These are phyloP conservation scores for Genyomyrus donnyi DNA, from an alignment of 2,113 vertebrate genomes.

Conservation along the genomic window DNA sequence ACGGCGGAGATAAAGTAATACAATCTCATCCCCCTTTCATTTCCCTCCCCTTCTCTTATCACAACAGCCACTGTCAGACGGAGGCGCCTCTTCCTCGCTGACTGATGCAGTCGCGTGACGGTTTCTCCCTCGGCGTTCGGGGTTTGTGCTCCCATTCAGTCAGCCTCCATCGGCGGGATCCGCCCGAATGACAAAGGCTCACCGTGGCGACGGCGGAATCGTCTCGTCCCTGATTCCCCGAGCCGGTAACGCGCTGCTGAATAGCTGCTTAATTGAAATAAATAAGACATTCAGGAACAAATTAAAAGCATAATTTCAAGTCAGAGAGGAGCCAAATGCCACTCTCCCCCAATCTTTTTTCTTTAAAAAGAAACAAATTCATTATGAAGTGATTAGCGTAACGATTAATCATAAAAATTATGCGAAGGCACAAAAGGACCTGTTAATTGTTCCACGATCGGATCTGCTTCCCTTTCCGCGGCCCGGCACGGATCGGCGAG, in stretches of 20 bases:
- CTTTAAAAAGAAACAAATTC: neutral
- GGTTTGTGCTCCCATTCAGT: conserved; percentile 33
- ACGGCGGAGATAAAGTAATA: conserved; percentile 40
- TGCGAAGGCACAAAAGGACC: neutral
- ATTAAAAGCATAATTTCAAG: neutral
- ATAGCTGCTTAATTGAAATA: conserved; percentile 39
- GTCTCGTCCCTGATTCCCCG: conserved; percentile 13
- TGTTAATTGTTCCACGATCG: neutral
- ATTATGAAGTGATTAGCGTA: neutral
- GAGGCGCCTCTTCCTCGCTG: conserved; percentile 25
- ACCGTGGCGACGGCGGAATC: conserved; percentile 16
- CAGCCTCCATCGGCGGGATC: conserved; percentile 24
- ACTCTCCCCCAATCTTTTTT: neutral
- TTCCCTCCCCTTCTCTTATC: conserved; percentile 36
- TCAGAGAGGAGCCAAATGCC: neutral
- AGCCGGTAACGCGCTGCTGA: conserved; percentile 13
- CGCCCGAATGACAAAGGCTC: conserved; percentile 29
- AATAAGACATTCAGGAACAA: conserved; percentile 11
- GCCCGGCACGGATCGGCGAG: neutral
- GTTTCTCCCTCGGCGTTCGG: neutral
- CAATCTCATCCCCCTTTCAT: conserved; percentile 36
- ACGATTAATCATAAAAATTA: neutral
- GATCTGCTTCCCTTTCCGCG: neutral
- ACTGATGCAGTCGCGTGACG: conserved; percentile 31
- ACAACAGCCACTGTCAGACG: conserved; percentile 30